Percentiles rank a stretch among this genome's conserved stretches.
These are phyloP conservation scores for Cryptops parisi DNA, from an alignment of 2,888 invertebrate genomes.

Conservation along the genomic window DNA sequence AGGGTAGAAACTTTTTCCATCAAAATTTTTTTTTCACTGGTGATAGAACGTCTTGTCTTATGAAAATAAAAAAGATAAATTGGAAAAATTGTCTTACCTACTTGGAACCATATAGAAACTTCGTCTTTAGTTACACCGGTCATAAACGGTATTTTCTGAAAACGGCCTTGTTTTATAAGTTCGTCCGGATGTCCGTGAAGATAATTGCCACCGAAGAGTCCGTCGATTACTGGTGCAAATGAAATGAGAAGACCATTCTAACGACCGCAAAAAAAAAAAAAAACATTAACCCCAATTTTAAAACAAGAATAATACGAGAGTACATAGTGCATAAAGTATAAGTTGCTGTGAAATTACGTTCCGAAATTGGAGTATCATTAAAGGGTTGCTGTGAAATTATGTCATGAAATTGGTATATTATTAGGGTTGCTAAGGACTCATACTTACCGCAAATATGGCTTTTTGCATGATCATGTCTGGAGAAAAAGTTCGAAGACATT, in stretches of 20 bases:
- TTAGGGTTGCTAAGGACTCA: too few relatives aligned
- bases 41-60: too few relatives aligned
- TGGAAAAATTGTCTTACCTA: constrained; percentile 24
- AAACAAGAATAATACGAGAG: too few relatives aligned
- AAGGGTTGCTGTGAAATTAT: too few relatives aligned
- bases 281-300: too few relatives aligned
- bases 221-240: constrained; percentile 32
- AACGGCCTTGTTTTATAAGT: constrained; percentile 26
- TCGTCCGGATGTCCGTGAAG: constrained; percentile 28
- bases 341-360: too few relatives aligned
- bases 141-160: constrained; percentile 26
- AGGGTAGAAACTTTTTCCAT: too few relatives aligned
- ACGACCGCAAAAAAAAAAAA: constrained; percentile 4
- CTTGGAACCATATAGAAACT: constrained; percentile 30
- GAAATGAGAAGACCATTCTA: constrained; percentile 28
- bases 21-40: too few relatives aligned
- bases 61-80: too few relatives aligned
- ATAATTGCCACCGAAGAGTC: constrained; percentile 26
- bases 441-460: constrained; percentile 13
- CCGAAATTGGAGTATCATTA: too few relatives aligned
- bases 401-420: too few relatives aligned
- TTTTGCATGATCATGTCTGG: constrained; percentile 24
- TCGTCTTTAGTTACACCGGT: constrained; percentile 30
- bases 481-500: constrained; percentile 26
- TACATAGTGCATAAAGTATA: too few relatives aligned